phyloP scores from a whole-genome alignment of 2,113 vertebrate species.

The Phaetusa simplex region DNA sequence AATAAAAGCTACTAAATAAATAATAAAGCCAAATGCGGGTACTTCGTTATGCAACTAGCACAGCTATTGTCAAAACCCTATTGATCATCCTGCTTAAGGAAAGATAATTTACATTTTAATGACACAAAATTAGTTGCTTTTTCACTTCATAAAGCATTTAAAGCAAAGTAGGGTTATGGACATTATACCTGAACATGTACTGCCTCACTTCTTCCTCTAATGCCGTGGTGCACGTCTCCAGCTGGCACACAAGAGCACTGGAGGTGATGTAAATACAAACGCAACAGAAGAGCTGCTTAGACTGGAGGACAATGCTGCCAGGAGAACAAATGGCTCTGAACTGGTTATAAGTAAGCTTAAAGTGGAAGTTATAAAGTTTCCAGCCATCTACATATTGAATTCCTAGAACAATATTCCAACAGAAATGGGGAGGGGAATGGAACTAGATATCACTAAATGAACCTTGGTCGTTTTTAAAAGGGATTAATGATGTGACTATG shows the following conservation, averaged over 20 bases:
- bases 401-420: background rate
- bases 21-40: background rate
- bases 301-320: background rate
- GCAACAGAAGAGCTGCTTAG: background rate
- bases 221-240: background rate
- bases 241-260: background rate
- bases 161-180: background rate
- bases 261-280: background rate
- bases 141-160: background rate
- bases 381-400: background rate
- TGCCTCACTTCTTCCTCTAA: background rate
- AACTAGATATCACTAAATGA: background rate
- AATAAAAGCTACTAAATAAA: background rate
- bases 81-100: background rate
- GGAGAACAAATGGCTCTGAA: background rate
- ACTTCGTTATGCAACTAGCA: conserved; percentile 2
- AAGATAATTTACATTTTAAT: conserved; percentile 36
- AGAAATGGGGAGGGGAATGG: background rate
- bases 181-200: background rate
- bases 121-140: background rate
- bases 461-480: background rate
- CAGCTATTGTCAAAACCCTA: conserved; percentile 6
- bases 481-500: background rate
- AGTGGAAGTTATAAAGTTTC: background rate
- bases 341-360: background rate